Evolutionary conservation across 2,888 invertebrate species (phyloP), one percentile per base, ranked within the genome.

Genomic region (Nebria salina): DNA sequence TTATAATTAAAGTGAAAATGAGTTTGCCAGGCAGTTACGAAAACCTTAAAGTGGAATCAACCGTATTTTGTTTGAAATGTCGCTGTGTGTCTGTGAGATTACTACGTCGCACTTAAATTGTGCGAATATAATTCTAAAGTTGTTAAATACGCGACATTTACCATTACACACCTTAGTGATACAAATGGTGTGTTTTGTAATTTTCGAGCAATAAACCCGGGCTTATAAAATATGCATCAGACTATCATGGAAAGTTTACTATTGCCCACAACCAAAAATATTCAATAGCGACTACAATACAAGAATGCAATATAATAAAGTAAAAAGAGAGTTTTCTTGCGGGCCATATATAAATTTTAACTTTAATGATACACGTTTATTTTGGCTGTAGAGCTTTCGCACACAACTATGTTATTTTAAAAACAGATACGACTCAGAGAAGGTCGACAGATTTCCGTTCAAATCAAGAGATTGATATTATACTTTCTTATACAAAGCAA

Each of bases 91-190:
- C 70, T 26, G 68, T 15, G 68, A 34, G 25, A 70, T 70, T 70
- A 26, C 70, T 6, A 34, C 73, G 79, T 79, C 66, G 42, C 65
- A 68, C 74, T 79, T 65, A 79, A 79, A 79, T 79, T 75, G 79
- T 65, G 79, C 74, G 79, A 79, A 79, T 73, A 74, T 74, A 65
- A 78, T 78, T 78, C 26, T 65, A 73, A 42, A 20, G 26, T 15
- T 79, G 68, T 65, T n/a, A 68, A 68, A 25, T 68, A 68, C 68
- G 15, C 68, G 13, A 11, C 68, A 68, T 68, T 68, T 25, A 9
- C 25, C 7, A 15, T 68, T 68, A 68, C 68, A 15, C 54, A 54
- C 54, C 54, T 54, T 54, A 54, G 8, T 8, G 11, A 54, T 11
- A 54, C 54, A 54, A 54, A 54, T 54, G 1, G 13, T 13, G 54